Evolutionary conservation across 2,888 invertebrate species (phyloP).

Genomic region (Cryptophagus acutangulus): DNA sequence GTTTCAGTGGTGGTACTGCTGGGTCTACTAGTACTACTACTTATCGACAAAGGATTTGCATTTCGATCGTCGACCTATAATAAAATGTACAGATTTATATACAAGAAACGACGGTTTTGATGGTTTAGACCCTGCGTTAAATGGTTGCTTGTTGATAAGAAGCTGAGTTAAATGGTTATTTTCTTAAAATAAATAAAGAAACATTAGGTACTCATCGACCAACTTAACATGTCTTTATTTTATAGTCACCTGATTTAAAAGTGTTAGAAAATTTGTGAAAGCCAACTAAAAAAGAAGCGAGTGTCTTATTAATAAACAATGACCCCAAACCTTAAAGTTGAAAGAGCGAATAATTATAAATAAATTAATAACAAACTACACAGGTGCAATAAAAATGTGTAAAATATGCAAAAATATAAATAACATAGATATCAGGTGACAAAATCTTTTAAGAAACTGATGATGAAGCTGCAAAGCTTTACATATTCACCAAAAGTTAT

Average conservation of each 20-base stretch:
- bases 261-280: too few species aligned
- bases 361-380: not conserved
- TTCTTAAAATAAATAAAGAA: constrained; percentile 5
- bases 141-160: not conserved
- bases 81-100: not conserved
- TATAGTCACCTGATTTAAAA: too few species aligned
- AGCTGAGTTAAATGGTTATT: constrained; percentile 4
- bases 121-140: constrained; percentile 2
- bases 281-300: too few species aligned
- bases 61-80: too few species aligned
- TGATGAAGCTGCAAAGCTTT: constrained; percentile 33
- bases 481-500: constrained; percentile 35
- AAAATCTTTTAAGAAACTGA: constrained; percentile 15
- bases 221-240: too few species aligned
- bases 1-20: constrained; percentile 24
- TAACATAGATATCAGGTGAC: constrained; percentile 24
- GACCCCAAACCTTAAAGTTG: too few species aligned
- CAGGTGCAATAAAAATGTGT: constrained; percentile 13
- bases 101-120: not conserved
- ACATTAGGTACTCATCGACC: not conserved
- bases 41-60: too few species aligned
- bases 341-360: not conserved
- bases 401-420: constrained; percentile 17
- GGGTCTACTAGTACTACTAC: constrained; percentile 20
- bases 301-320: too few species aligned